Evolutionary conservation across 2,888 invertebrate genomes (phyloP).

Genomic region (Autographa gamma): DNA sequence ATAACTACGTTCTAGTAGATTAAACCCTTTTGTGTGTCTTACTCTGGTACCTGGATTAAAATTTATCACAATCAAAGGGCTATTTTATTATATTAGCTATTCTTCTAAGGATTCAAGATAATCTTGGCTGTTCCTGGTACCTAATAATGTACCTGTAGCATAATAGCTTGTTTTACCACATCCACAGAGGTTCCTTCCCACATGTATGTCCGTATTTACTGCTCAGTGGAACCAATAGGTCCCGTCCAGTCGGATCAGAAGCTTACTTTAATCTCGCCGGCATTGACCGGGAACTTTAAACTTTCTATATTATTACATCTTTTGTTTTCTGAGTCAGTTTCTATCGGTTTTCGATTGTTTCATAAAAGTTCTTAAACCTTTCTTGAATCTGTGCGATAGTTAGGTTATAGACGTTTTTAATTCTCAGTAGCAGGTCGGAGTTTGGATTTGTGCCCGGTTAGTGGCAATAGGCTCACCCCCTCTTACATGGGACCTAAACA

Average conservation of each 20-base stretch:
- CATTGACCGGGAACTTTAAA: conserved; percentile 32
- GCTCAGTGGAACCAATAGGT: conserved; percentile 13
- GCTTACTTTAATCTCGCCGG: conserved; percentile 37
- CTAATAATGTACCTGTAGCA: background rate
- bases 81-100: too few species aligned
- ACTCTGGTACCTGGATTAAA: too few species aligned
- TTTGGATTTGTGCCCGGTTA: too few species aligned
- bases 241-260: conserved; percentile 37
- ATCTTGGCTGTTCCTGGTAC: background rate
- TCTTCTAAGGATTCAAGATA: too few species aligned
- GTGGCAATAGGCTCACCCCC: too few species aligned
- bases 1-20: too few species aligned
- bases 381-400: background rate
- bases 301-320: conserved; percentile 5
- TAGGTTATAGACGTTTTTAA: too few species aligned
- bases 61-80: too few species aligned
- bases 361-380: background rate
- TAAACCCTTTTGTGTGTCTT: too few species aligned
- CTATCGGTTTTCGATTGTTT: background rate
- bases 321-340: background rate
- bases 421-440: too few species aligned
- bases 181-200: background rate
- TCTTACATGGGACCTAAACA: too few species aligned
- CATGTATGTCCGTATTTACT: background rate
- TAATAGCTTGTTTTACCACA: background rate